Evolutionary conservation across 2,797 vertebrate genomes (phyloP), one percentile per base, ranked within the genome.

Genomic region (Alcedo atthis): DNA sequence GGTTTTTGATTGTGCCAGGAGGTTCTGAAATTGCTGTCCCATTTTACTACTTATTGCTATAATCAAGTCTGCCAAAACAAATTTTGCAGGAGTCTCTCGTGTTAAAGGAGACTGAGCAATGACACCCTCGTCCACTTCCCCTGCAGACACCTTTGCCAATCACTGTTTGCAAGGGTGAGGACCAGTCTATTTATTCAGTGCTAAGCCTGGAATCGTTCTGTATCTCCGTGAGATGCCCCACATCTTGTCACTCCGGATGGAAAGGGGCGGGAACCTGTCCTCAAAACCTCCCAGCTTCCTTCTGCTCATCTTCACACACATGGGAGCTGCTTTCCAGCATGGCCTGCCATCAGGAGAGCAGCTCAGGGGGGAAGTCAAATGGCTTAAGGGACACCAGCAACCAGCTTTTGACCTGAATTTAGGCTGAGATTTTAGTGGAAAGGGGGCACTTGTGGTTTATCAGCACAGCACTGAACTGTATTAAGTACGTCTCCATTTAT

Each of bases 401-500:
- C 66, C 87, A 86, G 75, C 61, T 94, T 79, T 74, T 32, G 63
- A 81, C 88, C 81, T 89, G 88, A 77, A 92, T 92, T 89, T 26
- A 6, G 70, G 11, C n/a, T 15, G 78, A 63, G 35, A 63, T 92
- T 91, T 80, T 12, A 16, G 70, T 7, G 18, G 26, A 73, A 91
- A 94, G 37, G 48, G 45, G 62, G 43, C 73, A 68, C 46, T 71
- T 55, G 67, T 37, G 58, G 86, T 40, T 86, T 91, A 79, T 51
- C 69, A 91, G 91, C 69, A 51, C 0, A 58, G 83, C 30, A 54
- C 77, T 40, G 77, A 93, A 21, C 85, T 15, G 5, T 48, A 18
- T 64, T 89, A 81, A 89, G 61, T 57, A 91, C 28, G n/a, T 80
- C 82, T 89, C 88, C 85, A 51, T 94, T 92, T 90, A 77, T 87